Conservation (phyloP, 1,140 invertebrate genomes). For the Drosophila eugracilis region DNA sequence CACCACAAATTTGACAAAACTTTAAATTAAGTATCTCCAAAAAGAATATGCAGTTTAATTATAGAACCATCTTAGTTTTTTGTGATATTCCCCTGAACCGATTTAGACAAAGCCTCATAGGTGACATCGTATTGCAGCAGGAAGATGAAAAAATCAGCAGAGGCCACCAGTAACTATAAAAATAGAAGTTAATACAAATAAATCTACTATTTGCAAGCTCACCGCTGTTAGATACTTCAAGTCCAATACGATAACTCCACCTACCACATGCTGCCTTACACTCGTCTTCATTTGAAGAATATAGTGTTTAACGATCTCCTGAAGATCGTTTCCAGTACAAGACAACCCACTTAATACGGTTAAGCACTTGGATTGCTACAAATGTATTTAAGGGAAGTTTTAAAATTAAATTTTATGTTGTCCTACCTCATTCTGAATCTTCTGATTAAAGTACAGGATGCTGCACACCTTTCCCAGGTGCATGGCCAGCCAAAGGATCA, state of each 20-base stretch:
- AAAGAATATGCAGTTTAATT: no score
- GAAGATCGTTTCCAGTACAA: conserved; percentile 6
- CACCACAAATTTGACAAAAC: no score
- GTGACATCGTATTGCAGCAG: conserved; percentile 78
- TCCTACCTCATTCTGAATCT: conserved; percentile 39
- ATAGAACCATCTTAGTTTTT: neutral
- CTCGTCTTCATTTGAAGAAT: conserved; percentile 39
- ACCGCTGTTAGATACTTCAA: conserved; percentile 62
- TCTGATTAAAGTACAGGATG: conserved; percentile 63
- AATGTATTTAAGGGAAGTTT: neutral
- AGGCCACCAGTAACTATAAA: conserved; percentile 62
- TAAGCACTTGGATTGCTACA: conserved; percentile 56
- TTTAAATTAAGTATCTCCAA: no score
- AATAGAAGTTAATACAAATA: neutral
- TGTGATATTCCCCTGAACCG: conserved; percentile 18
- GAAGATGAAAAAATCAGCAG: conserved; percentile 71
- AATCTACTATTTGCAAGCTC: neutral
- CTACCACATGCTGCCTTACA: conserved; percentile 51
- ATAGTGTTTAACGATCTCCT: conserved; percentile 59
- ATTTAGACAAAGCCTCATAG: conserved; percentile 60
- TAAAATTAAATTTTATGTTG: neutral
- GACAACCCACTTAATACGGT: conserved; percentile 13
- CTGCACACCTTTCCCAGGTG: conserved; percentile 64
- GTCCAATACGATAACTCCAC: conserved; percentile 49
- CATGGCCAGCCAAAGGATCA: conserved; percentile 59